A percentile compares a stretch with the other conserved stretches of the same genome.
phyloP scores from a whole-genome alignment of 2,797 vertebrate species.

The Lemur catta region DNA sequence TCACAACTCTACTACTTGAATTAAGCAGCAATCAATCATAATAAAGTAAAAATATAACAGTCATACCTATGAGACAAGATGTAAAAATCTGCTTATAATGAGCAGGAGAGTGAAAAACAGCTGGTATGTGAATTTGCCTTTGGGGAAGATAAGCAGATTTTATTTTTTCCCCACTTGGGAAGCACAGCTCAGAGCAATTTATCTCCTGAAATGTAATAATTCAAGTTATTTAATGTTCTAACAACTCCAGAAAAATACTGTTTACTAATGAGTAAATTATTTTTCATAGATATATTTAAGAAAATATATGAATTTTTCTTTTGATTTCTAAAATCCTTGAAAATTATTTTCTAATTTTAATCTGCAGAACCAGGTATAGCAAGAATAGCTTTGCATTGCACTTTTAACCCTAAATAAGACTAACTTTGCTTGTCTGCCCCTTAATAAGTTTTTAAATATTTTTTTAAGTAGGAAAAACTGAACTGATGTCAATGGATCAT shows the following conservation, averaged over 20 bases:
- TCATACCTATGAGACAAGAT: constrained; percentile 84
- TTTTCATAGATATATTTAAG: background rate
- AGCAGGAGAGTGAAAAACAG: constrained; percentile 80
- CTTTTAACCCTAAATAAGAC: background rate
- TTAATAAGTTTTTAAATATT: background rate
- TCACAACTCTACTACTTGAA: background rate
- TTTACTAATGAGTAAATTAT: background rate
- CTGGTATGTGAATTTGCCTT: constrained; percentile 81
- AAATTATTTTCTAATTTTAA: constrained; percentile 39
- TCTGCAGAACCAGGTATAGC: background rate
- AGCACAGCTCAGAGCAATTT: constrained; percentile 79
- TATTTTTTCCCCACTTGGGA: constrained; percentile 78
- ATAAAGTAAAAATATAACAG: background rate
- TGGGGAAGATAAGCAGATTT: constrained; percentile 75
- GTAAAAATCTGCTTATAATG: constrained; percentile 86
- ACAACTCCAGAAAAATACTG: background rate
- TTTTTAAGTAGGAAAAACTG: background rate
- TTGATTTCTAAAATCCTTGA: constrained; percentile 2
- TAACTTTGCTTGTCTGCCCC: background rate
- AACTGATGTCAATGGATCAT: background rate
- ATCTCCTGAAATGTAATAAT: constrained; percentile 76
- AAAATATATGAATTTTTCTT: constrained; percentile 29
- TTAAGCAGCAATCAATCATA: background rate
- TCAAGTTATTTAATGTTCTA: background rate
- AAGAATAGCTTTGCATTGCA: background rate